Percentiles rank a stretch among this genome's conserved stretches.
These are phyloP conservation scores for Acrossocheilus fasciatus DNA, from an alignment of 2,797 vertebrate genomes.

Conservation along the genomic window DNA sequence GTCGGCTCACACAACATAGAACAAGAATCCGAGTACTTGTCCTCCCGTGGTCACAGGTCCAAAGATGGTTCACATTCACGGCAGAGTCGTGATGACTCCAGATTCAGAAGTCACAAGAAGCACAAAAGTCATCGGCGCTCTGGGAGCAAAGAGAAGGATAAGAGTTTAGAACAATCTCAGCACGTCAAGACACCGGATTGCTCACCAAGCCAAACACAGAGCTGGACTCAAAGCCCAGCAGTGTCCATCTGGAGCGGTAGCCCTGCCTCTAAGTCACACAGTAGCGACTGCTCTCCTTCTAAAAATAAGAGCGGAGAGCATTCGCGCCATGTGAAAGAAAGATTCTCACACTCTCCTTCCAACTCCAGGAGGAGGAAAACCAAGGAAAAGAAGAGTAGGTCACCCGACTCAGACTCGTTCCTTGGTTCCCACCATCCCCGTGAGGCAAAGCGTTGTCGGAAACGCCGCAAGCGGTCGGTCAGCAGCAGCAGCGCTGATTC, in stretches of 20 bases:
- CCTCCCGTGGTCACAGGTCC: not conserved
- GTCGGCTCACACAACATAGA: conserved; percentile 55
- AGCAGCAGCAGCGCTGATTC: conserved; percentile 71
- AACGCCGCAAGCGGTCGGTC: conserved; percentile 56
- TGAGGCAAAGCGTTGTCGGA: conserved; percentile 32
- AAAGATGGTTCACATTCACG: not conserved
- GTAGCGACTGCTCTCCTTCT: not conserved
- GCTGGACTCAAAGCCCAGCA: not conserved
- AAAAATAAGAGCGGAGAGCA: not conserved
- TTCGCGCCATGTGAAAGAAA: not conserved
- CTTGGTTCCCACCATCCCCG: conserved; percentile 4
- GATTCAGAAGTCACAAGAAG: not conserved
- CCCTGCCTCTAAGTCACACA: not conserved
- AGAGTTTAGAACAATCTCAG: not conserved
- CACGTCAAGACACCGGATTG: not conserved
- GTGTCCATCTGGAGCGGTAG: not conserved
- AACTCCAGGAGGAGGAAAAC: conserved; percentile 61
- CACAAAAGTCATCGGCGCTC: not conserved
- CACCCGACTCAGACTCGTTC: not conserved
- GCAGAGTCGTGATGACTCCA: conserved; percentile 2
- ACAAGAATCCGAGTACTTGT: not conserved
- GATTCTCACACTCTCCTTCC: not conserved
- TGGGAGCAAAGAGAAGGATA: not conserved
- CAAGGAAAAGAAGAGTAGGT: conserved; percentile 68
- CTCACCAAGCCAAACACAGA: not conserved